A percentile compares a stretch with the other conserved stretches of the same genome.
Evolutionary conservation across 1,140 invertebrate species (phyloP).

Genomic region (Panulirus ornatus): DNA sequence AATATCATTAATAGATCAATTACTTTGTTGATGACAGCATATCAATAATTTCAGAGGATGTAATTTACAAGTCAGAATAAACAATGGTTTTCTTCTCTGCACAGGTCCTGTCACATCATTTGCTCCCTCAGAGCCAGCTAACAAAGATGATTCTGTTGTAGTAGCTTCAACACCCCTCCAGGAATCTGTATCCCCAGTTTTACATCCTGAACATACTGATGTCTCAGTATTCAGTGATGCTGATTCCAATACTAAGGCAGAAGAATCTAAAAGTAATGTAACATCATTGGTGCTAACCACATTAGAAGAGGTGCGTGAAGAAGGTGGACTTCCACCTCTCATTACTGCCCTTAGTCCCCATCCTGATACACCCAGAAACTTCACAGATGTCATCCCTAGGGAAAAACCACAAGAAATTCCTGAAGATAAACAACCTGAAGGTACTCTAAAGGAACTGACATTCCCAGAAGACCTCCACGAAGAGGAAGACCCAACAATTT

Average conservation of each 20-base stretch:
- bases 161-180: not conserved
- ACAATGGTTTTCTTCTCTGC: not conserved
- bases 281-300: not conserved
- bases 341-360: conserved; percentile 3
- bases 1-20: no score
- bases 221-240: not conserved
- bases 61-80: no score
- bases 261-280: conserved; percentile 1
- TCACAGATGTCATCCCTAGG: not conserved
- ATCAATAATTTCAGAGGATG: no score
- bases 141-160: not conserved
- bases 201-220: not conserved
- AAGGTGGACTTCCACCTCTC: conserved; percentile 32
- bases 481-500: not conserved
- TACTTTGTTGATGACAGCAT: no score
- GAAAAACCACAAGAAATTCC: not conserved
- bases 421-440: not conserved
- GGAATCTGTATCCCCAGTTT: not conserved
- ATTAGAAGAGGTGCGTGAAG: not conserved
- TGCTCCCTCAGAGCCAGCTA: not conserved
- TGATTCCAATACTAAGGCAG: not conserved
- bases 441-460: conserved; percentile 5
- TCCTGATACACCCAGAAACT: not conserved
- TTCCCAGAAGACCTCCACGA: not conserved
- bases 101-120: not conserved